phyloP scores from a whole-genome alignment of 2,888 invertebrate genomes.

The Carterocephalus palaemon region DNA sequence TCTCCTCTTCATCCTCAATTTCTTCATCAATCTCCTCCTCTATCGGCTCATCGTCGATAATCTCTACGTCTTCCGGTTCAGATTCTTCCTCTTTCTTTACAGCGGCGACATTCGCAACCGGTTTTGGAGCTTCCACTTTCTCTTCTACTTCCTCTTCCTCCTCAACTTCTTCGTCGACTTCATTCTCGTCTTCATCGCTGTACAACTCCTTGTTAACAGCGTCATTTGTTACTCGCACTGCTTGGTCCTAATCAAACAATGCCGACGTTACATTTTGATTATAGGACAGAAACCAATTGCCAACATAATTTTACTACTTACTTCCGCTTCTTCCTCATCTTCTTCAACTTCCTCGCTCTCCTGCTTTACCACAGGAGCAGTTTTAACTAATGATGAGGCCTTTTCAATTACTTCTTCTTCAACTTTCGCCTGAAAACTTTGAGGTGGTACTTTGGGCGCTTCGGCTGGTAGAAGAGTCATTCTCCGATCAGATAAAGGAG shows the following conservation, averaged over 20 bases:
- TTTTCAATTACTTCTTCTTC: slow-evolving; percentile 28
- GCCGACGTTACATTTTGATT: background rate
- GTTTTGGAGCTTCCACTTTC: slow-evolving; percentile 36
- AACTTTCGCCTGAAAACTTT: slow-evolving; percentile 24
- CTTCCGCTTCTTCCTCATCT: slow-evolving; percentile 34
- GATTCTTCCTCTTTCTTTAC: slow-evolving; percentile 46
- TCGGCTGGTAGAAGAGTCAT: slow-evolving; percentile 67
- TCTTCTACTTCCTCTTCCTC: slow-evolving; percentile 50
- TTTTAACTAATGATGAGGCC: slow-evolving; percentile 40
- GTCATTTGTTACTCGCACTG: slow-evolving; percentile 31
- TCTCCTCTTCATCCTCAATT: slow-evolving; percentile 72
- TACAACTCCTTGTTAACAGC: slow-evolving; percentile 55
- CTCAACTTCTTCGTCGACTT: slow-evolving; percentile 51
- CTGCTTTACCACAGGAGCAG: slow-evolving; percentile 41
- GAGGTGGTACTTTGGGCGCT: slow-evolving; percentile 36
- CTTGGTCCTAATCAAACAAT: slow-evolving; percentile 36
- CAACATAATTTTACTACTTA: slow-evolving; percentile 26
- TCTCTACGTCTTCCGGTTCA: slow-evolving; percentile 62
- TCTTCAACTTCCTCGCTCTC: slow-evolving; percentile 50
- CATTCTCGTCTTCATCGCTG: slow-evolving; percentile 59
- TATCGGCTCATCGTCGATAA: slow-evolving; percentile 69
- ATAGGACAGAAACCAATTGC: background rate
- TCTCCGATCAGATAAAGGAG: slow-evolving; percentile 59
- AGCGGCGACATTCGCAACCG: slow-evolving; percentile 33
- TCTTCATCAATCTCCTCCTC: slow-evolving; percentile 71